Evolutionary conservation across 2,888 invertebrate genomes (phyloP).

Genomic region (Chesias legatella): DNA sequence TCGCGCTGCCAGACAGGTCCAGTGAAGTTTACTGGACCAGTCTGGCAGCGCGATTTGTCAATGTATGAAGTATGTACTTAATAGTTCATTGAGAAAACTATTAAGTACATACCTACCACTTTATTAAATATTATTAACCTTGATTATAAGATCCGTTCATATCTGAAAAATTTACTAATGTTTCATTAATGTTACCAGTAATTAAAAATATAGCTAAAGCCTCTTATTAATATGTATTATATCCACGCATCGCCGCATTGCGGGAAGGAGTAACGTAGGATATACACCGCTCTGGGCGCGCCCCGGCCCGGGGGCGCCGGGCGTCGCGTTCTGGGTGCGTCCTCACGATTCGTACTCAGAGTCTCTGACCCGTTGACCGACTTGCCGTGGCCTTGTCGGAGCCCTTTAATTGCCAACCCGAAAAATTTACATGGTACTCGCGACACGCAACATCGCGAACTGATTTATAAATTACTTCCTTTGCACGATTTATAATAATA

Average conservation of each 20-base stretch:
- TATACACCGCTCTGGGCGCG: slow-evolving; percentile 58
- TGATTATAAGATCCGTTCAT: no score
- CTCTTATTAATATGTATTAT: slow-evolving; percentile 7
- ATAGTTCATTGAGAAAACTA: no score
- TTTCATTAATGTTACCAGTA: no score
- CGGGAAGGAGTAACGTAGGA: slow-evolving; percentile 65
- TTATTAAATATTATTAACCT: no score
- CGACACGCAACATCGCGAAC: slow-evolving; percentile 40
- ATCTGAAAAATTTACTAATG: no score
- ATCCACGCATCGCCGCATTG: slow-evolving; percentile 66
- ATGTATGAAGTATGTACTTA: no score
- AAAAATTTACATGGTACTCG: slow-evolving; percentile 53
- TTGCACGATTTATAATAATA: slow-evolving; percentile 14
- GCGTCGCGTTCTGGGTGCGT: slow-evolving; percentile 69
- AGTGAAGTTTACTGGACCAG: no score
- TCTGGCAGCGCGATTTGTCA: no score
- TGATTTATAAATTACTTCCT: slow-evolving; percentile 14
- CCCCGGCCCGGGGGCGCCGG: no score
- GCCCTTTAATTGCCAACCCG: slow-evolving; percentile 50
- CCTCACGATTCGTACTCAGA: slow-evolving; percentile 62
- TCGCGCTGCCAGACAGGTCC: neutral
- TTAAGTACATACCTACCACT: no score
- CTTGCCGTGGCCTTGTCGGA: slow-evolving; percentile 58
- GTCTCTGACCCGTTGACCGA: slow-evolving; percentile 72
- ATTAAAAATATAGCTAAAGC: neutral